Conservation (phyloP, 2,797 vertebrate genomes). For the Xenops minutus region DNA sequence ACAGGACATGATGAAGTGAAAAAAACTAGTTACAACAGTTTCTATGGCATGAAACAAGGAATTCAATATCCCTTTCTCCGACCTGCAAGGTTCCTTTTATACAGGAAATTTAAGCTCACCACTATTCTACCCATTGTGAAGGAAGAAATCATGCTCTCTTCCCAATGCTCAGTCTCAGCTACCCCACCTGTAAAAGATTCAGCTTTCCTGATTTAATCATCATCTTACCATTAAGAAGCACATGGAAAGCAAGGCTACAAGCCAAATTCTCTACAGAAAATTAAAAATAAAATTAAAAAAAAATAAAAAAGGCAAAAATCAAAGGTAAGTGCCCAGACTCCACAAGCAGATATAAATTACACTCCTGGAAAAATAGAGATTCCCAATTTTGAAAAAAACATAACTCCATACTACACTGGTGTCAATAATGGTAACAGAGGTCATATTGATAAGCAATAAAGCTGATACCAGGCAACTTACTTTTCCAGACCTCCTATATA, state of each 20-base stretch:
- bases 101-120: neutral
- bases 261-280: neutral
- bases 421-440: neutral
- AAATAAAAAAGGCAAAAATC: neutral
- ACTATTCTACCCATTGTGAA: neutral
- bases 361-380: rapidly evolving
- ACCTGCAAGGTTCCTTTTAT: neutral
- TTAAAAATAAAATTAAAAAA: no score
- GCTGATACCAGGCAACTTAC: neutral
- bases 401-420: neutral
- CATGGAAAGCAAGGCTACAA: neutral
- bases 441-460: neutral
- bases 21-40: neutral
- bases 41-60: neutral
- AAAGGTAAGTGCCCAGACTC: neutral
- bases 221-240: neutral
- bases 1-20: neutral
- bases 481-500: neutral
- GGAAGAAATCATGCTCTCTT: neutral
- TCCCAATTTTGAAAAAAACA: neutral
- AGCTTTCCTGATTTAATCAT: neutral
- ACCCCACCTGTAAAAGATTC: neutral
- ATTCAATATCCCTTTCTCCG: neutral
- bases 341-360: neutral
- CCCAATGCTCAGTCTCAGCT: neutral